Conservation (phyloP, 2,113 vertebrate species). For the Saccopteryx bilineata region DNA sequence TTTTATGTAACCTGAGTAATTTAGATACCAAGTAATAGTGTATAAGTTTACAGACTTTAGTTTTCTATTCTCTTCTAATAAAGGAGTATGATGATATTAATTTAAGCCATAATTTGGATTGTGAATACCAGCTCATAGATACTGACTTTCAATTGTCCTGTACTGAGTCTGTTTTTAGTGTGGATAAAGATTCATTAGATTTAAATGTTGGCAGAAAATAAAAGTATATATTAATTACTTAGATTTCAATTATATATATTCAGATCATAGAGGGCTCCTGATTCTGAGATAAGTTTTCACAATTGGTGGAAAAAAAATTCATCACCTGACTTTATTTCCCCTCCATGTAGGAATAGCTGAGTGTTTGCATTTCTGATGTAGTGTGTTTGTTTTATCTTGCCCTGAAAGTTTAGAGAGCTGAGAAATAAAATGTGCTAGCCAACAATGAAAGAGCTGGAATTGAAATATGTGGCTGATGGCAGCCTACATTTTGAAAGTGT, state of each 20-base stretch:
- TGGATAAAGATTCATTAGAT: constrained; percentile 10
- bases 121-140: background rate
- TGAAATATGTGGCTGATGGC: background rate
- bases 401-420: background rate
- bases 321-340: background rate
- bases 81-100: background rate
- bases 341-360: background rate
- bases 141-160: background rate
- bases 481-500: background rate
- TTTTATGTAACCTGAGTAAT: constrained; percentile 1
- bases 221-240: background rate
- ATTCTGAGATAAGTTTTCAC: background rate
- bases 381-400: constrained; percentile 31
- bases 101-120: background rate
- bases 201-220: background rate
- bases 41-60: background rate
- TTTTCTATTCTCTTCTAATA: background rate
- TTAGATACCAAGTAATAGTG: background rate
- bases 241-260: background rate
- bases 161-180: constrained; percentile 9
- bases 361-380: background rate
- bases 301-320: background rate
- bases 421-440: background rate
- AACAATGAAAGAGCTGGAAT: background rate
- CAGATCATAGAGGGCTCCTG: background rate